Percentiles rank a stretch among this genome's conserved stretches.
Conservation (phyloP, 2,113 vertebrate genomes). For the Eonycteris spelaea region DNA sequence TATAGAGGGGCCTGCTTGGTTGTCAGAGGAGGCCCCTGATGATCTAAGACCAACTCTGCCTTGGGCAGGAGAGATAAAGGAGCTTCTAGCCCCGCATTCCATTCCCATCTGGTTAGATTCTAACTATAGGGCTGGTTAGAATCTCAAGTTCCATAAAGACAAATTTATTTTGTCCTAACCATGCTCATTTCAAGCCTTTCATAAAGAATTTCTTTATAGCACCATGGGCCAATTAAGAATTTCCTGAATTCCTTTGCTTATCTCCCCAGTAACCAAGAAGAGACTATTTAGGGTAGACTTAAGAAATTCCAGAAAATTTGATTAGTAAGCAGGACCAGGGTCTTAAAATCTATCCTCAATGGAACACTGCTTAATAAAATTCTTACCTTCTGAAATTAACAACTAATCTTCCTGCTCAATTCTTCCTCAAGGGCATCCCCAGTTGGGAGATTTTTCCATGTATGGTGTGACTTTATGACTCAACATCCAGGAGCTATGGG, state of each 20-base stretch:
- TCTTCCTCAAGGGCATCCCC: fast-evolving
- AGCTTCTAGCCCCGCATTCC: too few species aligned
- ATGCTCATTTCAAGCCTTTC: background rate
- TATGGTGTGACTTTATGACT: background rate
- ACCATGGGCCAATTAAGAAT: background rate
- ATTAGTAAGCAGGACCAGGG: background rate
- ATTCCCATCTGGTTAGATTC: too few species aligned
- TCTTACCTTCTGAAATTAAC: background rate
- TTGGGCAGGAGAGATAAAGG: background rate
- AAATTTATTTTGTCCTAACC: background rate
- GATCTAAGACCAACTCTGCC: background rate
- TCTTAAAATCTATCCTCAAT: background rate
- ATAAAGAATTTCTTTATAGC: background rate
- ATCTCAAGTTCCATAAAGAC: background rate
- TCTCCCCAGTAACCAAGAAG: background rate
- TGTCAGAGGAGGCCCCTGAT: background rate
- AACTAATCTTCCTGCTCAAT: background rate
- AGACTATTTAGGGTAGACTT: background rate
- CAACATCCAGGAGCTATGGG: background rate
- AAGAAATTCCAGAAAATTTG: background rate
- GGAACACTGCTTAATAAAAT: background rate
- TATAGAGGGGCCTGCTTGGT: too few species aligned
- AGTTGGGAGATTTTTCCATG: background rate
- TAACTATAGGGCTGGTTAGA: background rate
- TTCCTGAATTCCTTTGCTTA: background rate